phyloP scores from a whole-genome alignment of 1,140 invertebrate genomes.

The Drosophila micromelanica region DNA sequence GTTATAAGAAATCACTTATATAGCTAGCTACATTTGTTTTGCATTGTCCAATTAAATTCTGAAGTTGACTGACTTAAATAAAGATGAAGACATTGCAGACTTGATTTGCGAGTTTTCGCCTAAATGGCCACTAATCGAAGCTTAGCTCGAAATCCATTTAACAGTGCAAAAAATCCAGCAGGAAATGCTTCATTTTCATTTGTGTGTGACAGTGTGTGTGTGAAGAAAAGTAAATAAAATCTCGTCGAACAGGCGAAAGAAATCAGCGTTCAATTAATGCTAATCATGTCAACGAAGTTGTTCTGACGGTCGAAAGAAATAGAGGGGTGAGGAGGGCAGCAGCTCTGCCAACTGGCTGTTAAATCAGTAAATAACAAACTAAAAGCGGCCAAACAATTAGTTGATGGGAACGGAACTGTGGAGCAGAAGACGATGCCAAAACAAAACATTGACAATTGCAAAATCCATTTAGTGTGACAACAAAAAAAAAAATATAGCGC shows the following conservation, averaged over 20 bases:
- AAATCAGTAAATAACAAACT: constrained; percentile 57
- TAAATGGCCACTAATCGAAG: constrained; percentile 33
- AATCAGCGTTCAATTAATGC: constrained; percentile 64
- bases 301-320: too few relatives aligned
- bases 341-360: constrained; percentile 20
- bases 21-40: too few relatives aligned
- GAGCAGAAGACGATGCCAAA: constrained; percentile 7
- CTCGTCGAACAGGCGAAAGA: constrained; percentile 36
- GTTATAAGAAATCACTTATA: too few relatives aligned
- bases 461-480: constrained; percentile 23
- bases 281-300: constrained; percentile 55
- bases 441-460: constrained; percentile 53
- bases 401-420: constrained; percentile 7
- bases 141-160: constrained; percentile 30
- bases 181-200: constrained; percentile 10
- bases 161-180: background rate
- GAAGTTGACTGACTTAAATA: constrained; percentile 11
- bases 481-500: background rate
- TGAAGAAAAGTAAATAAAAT: constrained; percentile 29
- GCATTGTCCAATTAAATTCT: background rate
- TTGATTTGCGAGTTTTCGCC: constrained; percentile 17
- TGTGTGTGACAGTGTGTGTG: background rate
- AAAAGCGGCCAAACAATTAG: constrained; percentile 56
- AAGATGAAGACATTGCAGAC: background rate
- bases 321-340: too few relatives aligned